Base-by-base conservation (phyloP, 2,888 invertebrate species). In the Uloborus plumipes region DNA sequence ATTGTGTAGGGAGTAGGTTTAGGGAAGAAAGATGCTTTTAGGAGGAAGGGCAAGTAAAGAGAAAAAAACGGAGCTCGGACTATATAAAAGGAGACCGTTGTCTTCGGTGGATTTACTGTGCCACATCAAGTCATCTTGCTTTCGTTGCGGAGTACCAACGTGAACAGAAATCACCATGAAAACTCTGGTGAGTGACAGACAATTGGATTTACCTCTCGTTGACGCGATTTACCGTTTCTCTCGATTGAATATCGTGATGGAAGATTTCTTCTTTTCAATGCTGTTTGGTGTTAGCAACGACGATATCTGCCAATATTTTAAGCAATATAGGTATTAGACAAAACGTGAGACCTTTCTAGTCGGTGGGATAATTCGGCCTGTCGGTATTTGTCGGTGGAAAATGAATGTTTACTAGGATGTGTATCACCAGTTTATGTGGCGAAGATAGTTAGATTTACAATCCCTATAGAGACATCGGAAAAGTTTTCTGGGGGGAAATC, bases 1-100 rank as follows among this genome's bases (percentile, higher is more conserved):
- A 61, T 66, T 73, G 61, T 50, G 47, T 22, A 62, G 58, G 66
- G 79, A 70, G 77, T 77, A 70, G 61, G 72, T 59, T 79, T 66
- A 67, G 61, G 75, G 75, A 67, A 75, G 66, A 58, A 50, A 22
- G 39, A 39, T 39, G 39, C 39, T 39, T 39, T 39, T 39, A 39
- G 39, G 31, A 39, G 39, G 39, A 39, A 31, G 61, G 31, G 61
- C 18, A 59, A 20, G 59, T 26, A 59, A 15, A 59, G 59, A 20
- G 18, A 39, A 62, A 31, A 31, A 26, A 20, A 59, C 59, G 22
- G n/a, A 55, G 51, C 55, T 65, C 47, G 51, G 50, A 18, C 39
- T 53, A 50, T 76, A 76, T 69, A 76, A 39, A 76, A 69, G 53
- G n/a, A 53, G 53, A 1, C 0, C 47, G 16, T 1, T n/a, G 26